A percentile compares a stretch with the other conserved stretches of the same genome.
Evolutionary conservation across 30 jellyfish, hydroid and myxozoan genomes (phyloP).

Genomic region (Morbakka virulenta): DNA sequence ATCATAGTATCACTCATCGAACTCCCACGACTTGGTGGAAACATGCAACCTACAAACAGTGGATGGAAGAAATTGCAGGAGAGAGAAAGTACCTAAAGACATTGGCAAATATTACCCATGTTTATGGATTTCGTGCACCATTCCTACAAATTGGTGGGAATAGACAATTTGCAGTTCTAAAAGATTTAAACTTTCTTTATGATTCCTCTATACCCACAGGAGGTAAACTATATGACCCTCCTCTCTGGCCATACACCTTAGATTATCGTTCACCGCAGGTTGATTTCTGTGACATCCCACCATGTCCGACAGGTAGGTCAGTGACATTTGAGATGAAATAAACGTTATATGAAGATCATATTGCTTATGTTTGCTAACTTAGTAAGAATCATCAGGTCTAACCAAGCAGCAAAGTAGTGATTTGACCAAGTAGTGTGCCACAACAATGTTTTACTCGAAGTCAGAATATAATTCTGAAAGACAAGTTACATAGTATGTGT

Average conservation of each 20-base stretch:
- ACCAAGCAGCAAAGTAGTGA: too few relatives aligned
- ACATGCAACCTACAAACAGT: constrained; percentile 48
- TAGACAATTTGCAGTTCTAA: constrained; percentile 46
- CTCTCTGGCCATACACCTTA: constrained; percentile 81
- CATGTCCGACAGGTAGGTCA: constrained; percentile 92
- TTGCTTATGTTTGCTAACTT: too few relatives aligned
- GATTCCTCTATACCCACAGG: constrained; percentile 66
- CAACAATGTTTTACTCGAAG: too few relatives aligned
- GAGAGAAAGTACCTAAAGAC: constrained; percentile 32
- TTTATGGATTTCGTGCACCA: constrained; percentile 93
- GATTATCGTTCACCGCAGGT: constrained; percentile 56
- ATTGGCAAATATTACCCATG: too few relatives aligned
- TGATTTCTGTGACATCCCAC: constrained; percentile 49
- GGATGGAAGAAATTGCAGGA: constrained; percentile 59
- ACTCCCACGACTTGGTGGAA: constrained; percentile 80
- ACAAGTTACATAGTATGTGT: too few relatives aligned
- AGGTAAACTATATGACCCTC: too few relatives aligned
- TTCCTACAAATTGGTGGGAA: constrained; percentile 62
- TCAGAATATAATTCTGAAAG: too few relatives aligned
- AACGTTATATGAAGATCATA: too few relatives aligned
- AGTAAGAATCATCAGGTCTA: too few relatives aligned
- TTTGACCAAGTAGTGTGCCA: too few relatives aligned
- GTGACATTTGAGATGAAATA: too few relatives aligned
- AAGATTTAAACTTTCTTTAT: constrained; percentile 29
- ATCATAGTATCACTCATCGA: constrained; percentile 66